These are phyloP conservation scores for Sebastes aleutianus DNA, from an alignment of 2,797 vertebrate species.

Conservation along the genomic window DNA sequence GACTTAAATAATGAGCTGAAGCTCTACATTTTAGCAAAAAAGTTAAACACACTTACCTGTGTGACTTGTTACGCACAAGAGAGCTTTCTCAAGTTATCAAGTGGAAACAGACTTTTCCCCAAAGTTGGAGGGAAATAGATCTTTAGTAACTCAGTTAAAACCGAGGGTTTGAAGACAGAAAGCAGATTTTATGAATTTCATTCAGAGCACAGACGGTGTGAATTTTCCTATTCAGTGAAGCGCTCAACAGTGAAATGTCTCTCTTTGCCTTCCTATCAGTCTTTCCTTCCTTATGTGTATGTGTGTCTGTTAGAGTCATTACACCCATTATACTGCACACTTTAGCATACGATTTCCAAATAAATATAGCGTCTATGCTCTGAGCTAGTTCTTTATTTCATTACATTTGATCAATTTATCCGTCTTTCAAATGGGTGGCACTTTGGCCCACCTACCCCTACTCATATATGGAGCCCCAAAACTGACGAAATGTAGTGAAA, in stretches of 20 bases:
- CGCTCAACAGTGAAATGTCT: constrained; percentile 10
- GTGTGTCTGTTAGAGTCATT: constrained; percentile 19
- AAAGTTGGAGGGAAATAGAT: constrained; percentile 7
- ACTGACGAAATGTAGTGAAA: background rate
- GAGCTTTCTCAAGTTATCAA: background rate
- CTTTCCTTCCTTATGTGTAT: background rate
- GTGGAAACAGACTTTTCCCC: constrained; percentile 17
- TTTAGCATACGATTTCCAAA: constrained; percentile 12
- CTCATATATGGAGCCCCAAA: background rate
- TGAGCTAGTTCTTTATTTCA: background rate
- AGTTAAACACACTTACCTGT: background rate
- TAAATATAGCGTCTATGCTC: constrained; percentile 4
- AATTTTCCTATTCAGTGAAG: constrained; percentile 45
- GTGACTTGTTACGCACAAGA: background rate
- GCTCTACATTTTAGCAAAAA: background rate
- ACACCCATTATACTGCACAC: constrained; percentile 19
- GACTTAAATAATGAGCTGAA: background rate
- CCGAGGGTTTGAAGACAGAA: constrained; percentile 2
- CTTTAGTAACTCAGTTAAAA: constrained; percentile 29
- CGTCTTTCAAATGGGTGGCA: background rate
- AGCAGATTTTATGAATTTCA: constrained; percentile 37
- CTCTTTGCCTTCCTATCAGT: background rate
- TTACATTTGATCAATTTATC: background rate
- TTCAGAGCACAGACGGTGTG: constrained; percentile 37
- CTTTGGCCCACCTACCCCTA: background rate